Evolutionary conservation across 2,797 vertebrate species (phyloP), one percentile per base, ranked within the genome.

Genomic region (Pantherophis alleghaniensis): DNA sequence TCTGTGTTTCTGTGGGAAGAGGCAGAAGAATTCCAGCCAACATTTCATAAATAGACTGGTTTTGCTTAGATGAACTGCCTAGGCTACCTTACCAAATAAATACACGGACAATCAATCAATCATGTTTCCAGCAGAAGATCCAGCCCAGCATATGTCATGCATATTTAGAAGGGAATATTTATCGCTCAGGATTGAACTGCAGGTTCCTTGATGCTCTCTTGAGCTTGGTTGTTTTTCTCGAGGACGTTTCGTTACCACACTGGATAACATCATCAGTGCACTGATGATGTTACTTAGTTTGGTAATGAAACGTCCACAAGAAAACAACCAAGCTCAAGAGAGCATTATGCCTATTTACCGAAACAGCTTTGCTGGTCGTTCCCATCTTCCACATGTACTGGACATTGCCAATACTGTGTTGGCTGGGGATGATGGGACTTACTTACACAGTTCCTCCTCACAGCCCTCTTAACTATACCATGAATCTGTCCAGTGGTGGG

Each of bases 21-120:
- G 42, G 55, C 42, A 11, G 56, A 87, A 91, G 59, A 16, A 90
- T 37, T 83, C 88, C 91, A 89, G 89, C 87, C 56, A 10, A 42
- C 37, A 51, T 55, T 56, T 63, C 57, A 37, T 93, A 79, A 93
- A 88, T 63, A 69, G 92, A 87, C 63, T 63, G 61, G 88, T 88
- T 1, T 74, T 89, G 92, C 92, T 90, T 24, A 2, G 87, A 22
- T 28, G 90, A 79, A 79, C 88, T 59, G n/a, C 26, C 5, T 63
- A 61, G 4, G 63, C 53, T 61, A 0, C 79, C 2, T 53, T 6
- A 57, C 22, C 37, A 47, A 66, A 47, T 24, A 79, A 42, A 32
- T 24, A 79, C 32, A 86, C 0, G 9, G 37, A 22, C 26, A 47
- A 61, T 26, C 10, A 0, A 22, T 37, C 5, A 0, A 0, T 9